Evolutionary conservation across 2,888 invertebrate genomes (phyloP), one percentile per base, ranked within the genome.

Genomic region (Drosophila longiperda): DNA sequence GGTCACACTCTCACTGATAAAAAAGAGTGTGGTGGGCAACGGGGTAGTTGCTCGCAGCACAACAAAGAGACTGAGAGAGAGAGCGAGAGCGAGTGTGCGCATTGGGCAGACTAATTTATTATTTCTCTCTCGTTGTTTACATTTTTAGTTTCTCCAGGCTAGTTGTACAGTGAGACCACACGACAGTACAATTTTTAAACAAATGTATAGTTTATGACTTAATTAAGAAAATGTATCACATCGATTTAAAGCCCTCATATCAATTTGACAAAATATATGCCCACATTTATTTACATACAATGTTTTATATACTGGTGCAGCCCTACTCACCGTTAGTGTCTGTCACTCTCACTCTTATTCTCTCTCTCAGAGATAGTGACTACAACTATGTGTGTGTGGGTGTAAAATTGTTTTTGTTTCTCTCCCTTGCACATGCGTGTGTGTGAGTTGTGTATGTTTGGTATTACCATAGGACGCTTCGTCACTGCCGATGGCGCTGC

Each of bases 381-480:
- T 53, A 29, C 29, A 8, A n/a, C 17, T 65, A 34, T 48, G 54
- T 45, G 7, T 65, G 49, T 66, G 55, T 50, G 34, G 45, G 58
- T 26, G 65, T 33, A 29, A 34, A 26, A 45, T 45, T 45, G 32
- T 34, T 7, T 34, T 26, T 40, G 17, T 12, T 38, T 36, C 42
- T 55, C 58, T 59, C 34, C 33, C 26, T 17, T 40, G 23, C 6
- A 3, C 26, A 45, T 59, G 7, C 54, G 34, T 52, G 50, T 17
- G 34, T 66, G 42, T 40, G 63, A 38, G 23, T 32, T 77, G 58
- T 49, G 49, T 34, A 65, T 78, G 53, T 54, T 77, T 72, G 79
- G 79, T 79, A 72, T 75, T 63, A 73, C 79, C 75, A 66, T 78
- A 68, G 67, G 67, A 68, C 75, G 72, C 65, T 54, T 70, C 65